Base-by-base conservation (phyloP, 1,140 invertebrate genomes). In the Zaprionus davidi region DNA sequence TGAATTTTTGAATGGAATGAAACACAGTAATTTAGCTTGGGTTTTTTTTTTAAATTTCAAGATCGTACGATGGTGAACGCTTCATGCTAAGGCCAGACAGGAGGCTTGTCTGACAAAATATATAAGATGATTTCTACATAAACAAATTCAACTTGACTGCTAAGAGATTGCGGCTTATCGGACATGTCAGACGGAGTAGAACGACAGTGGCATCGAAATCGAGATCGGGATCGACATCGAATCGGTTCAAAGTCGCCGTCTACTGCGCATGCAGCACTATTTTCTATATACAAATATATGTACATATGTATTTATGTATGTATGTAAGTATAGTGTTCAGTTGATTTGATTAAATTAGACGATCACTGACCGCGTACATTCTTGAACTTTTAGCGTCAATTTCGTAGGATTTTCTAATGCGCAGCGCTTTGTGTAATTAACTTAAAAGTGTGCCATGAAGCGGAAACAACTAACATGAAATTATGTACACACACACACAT, bases 391-490 rank as follows among this genome's bases (percentile, higher is more conserved):
- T 20, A 22, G 44, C 53, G 38, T 51, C 24, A 36, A 17, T 4
- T 49, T 31, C 12, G 51, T 55, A 3, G 12, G n/a, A 15, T 22
- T 31, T 41, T 34, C 38, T 68, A 76, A 71, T 78, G 60, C 71
- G 65, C 59, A 75, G 66, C 57, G 44, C 17, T 70, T 64, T 63
- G 15, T 63, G 11, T 57, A 67, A 72, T 76, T 62, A n/a, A 12
- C 34, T 38, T 57, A 71, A 77, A 88, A 88, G 80, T 87, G 71
- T 87, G 84, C 73, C 84, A 87, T 64, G 62, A 51, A 78, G 26
- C 70, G 83, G 84, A 87, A 87, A 57, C 67, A 63, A 59, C 56
- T 15, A 64, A 36, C 71, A 67, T 78, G 5, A 58, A 71, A 79
- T 86, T 82, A 86, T 79, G 55, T 44, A 36, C 66, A 74, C 12